Evolutionary conservation across 2,797 vertebrate species (phyloP).

Genomic region (Anas georgica): DNA sequence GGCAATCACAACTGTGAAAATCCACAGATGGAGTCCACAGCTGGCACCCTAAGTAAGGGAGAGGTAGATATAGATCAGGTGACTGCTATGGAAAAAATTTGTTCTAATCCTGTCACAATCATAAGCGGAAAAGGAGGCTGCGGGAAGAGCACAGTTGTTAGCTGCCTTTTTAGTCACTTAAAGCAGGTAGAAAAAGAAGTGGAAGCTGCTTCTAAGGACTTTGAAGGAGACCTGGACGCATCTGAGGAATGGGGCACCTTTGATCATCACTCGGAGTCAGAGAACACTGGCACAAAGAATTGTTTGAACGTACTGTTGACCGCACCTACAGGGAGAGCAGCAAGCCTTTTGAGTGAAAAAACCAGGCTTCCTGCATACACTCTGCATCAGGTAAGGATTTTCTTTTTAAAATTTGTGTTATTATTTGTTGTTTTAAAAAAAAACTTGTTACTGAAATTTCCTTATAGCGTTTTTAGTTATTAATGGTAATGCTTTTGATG

Average conservation of each 20-base stretch:
- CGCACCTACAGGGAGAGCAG: conserved; percentile 85
- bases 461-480: background rate
- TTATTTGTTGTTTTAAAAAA: background rate
- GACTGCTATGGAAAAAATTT: conserved; percentile 81
- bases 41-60: background rate
- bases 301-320: conserved; percentile 79
- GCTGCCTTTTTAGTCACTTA: conserved; percentile 78
- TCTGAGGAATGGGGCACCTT: conserved; percentile 75
- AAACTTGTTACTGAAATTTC: background rate
- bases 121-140: conserved; percentile 88
- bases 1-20: background rate
- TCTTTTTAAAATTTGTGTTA: background rate
- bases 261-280: background rate
- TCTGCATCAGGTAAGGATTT: conserved; percentile 81
- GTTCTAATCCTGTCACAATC: conserved; percentile 83
- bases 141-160: conserved; percentile 87
- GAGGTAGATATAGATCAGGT: conserved; percentile 80
- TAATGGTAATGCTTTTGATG: background rate
- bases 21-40: background rate
- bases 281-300: background rate
- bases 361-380: conserved; percentile 82
- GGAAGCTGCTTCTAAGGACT: conserved; percentile 74
- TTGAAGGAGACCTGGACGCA: conserved; percentile 73
- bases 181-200: conserved; percentile 74
- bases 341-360: conserved; percentile 81